Conservation (phyloP, 2,888 invertebrate genomes). For the Macrosoma leucophasiata region DNA sequence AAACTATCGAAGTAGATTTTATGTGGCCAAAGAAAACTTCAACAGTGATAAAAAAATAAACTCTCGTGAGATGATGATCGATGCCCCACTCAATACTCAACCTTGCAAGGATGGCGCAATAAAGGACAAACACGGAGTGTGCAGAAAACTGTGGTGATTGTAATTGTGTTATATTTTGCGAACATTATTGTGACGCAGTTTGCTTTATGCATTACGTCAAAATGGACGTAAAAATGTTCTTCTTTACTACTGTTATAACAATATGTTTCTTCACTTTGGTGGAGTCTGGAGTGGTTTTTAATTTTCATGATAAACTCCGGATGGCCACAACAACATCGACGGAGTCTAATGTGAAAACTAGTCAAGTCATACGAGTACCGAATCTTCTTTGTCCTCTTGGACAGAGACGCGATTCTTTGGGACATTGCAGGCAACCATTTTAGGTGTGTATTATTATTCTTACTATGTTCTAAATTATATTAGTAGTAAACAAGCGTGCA, state of each 20-base stretch:
- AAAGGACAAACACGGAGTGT: slow-evolving; percentile 50
- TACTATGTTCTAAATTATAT: too few relatives aligned
- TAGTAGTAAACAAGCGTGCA: too few relatives aligned
- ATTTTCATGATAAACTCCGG: slow-evolving; percentile 42
- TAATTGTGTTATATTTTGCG: slow-evolving; percentile 20
- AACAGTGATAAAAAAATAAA: slow-evolving; percentile 19
- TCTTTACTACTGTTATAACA: slow-evolving; percentile 32
- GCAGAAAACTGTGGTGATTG: slow-evolving; percentile 52
- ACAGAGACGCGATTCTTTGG: slow-evolving; percentile 39
- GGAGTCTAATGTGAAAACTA: slow-evolving; percentile 27
- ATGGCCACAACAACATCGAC: slow-evolving; percentile 31
- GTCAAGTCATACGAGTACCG: slow-evolving; percentile 54
- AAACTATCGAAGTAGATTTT: slow-evolving; percentile 13
- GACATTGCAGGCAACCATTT: slow-evolving; percentile 44
- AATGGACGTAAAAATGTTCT: slow-evolving; percentile 48
- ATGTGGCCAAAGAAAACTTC: slow-evolving; percentile 3
- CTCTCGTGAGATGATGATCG: slow-evolving; percentile 42
- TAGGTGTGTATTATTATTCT: slow-evolving; percentile 34
- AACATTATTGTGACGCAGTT: slow-evolving; percentile 37
- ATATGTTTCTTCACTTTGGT: slow-evolving; percentile 28
- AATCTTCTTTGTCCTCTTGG: slow-evolving; percentile 41
- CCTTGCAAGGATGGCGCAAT: slow-evolving; percentile 34
- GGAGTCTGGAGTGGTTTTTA: slow-evolving; percentile 35
- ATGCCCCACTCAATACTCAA: slow-evolving; percentile 45
- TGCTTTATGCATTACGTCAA: slow-evolving; percentile 35